These are phyloP conservation scores for Enteromius afrohamiltoni DNA, from an alignment of 2,797 vertebrate genomes.

Conservation along the genomic window DNA sequence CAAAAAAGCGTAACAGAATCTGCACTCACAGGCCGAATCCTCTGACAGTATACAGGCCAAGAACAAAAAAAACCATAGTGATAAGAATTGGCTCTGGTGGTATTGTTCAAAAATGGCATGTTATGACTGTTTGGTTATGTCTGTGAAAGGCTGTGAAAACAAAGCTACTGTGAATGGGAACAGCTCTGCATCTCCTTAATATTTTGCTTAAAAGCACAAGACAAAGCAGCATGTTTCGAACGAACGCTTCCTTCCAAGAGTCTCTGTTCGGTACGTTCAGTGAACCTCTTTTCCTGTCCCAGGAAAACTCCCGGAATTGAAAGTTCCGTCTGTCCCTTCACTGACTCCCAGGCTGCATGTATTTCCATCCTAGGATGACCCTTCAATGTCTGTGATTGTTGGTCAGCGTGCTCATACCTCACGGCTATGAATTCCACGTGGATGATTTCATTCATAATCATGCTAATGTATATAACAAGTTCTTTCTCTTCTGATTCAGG, in stretches of 20 bases:
- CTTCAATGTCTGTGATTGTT: neutral
- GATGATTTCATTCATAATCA: slow-evolving; percentile 11
- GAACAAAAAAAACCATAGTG: neutral
- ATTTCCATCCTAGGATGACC: slow-evolving; percentile 23
- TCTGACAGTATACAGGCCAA: neutral
- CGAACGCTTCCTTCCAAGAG: slow-evolving; percentile 24
- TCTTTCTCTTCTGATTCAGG: slow-evolving; percentile 8
- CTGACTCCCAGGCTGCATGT: slow-evolving; percentile 20
- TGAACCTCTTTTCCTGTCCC: slow-evolving; percentile 33
- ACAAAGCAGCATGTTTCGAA: slow-evolving; percentile 23
- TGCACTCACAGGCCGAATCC: neutral
- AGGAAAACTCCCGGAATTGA: slow-evolving; percentile 25
- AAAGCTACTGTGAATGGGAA: slow-evolving; percentile 32
- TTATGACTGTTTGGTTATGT: slow-evolving; percentile 13
- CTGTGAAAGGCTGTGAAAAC: neutral
- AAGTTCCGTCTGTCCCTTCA: slow-evolving; percentile 16
- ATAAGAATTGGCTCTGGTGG: slow-evolving; percentile 7
- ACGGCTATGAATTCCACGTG: neutral
- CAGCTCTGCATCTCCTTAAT: slow-evolving; percentile 7
- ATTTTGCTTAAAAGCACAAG: slow-evolving; percentile 16
- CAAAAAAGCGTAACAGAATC: neutral
- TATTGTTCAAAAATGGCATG: slow-evolving; percentile 1
- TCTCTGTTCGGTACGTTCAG: neutral
- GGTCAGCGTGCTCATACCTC: neutral
- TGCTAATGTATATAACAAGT: neutral